These are phyloP conservation scores for Atta colombica DNA, from an alignment of 1,140 invertebrate species.

Conservation along the genomic window DNA sequence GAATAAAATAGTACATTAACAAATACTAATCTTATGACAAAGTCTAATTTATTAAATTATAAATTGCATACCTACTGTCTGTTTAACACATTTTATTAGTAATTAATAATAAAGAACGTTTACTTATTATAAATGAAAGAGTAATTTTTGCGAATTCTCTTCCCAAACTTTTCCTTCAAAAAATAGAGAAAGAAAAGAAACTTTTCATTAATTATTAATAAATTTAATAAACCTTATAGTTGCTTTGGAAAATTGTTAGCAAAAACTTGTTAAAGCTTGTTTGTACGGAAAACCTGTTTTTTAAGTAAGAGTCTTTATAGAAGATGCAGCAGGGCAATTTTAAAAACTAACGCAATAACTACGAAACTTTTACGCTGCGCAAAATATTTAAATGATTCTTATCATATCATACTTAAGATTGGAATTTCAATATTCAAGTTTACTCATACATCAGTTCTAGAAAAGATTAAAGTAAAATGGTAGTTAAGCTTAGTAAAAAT, in stretches of 20 bases:
- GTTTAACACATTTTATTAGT: background rate
- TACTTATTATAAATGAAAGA: background rate
- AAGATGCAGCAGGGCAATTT: conserved; percentile 17
- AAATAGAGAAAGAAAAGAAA: background rate
- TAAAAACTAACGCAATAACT: background rate
- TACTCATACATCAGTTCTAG: background rate
- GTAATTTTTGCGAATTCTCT: background rate
- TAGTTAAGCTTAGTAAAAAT: background rate
- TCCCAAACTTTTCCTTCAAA: background rate
- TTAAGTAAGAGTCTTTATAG: conserved; percentile 3
- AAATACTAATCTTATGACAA: background rate
- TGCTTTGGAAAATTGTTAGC: conserved; percentile 22
- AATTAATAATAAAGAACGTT: background rate
- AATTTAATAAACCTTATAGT: conserved; percentile 20
- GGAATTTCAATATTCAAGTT: conserved; percentile 38
- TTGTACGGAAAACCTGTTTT: conserved; percentile 20
- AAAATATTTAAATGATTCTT: conserved; percentile 43
- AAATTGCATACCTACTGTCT: background rate
- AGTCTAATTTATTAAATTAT: background rate
- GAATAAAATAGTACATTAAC: conserved; percentile 16
- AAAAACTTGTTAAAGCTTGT: conserved; percentile 47
- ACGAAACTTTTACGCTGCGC: background rate
- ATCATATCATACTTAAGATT: conserved; percentile 4
- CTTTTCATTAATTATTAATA: conserved; percentile 35
- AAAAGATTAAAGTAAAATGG: conserved; percentile 15